Evolutionary conservation across 2,797 vertebrate species (phyloP).

Genomic region (Aselliscus stoliczkanus): DNA sequence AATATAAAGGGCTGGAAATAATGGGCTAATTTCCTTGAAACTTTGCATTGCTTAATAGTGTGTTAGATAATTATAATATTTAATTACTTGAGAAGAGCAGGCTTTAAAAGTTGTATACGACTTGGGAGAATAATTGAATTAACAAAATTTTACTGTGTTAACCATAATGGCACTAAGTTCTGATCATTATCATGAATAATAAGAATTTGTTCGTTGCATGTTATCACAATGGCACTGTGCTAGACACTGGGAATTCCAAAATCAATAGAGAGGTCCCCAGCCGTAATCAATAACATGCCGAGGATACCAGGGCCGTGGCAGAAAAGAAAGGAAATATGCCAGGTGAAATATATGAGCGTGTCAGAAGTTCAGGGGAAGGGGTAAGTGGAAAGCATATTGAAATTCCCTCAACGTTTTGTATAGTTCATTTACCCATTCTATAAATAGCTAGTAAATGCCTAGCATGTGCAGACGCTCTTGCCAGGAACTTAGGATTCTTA

Average conservation of each 20-base stretch:
- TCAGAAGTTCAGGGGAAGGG: neutral
- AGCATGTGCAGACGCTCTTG: neutral
- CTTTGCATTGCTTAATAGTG: conserved; percentile 9
- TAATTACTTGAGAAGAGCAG: conserved; percentile 48
- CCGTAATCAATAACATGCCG: neutral
- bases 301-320: neutral
- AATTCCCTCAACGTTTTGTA: neutral
- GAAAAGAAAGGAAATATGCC: neutral
- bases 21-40: conserved; percentile 38
- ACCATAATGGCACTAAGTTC: conserved; percentile 23
- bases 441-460: neutral
- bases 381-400: neutral
- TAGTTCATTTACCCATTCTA: neutral
- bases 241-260: neutral
- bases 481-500: neutral
- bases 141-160: conserved; percentile 37
- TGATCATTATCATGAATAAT: conserved; percentile 38
- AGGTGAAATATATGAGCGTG: neutral
- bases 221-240: neutral
- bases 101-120: conserved; percentile 49
- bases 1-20: conserved; percentile 55
- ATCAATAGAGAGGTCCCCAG: neutral
- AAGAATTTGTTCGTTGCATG: conserved; percentile 11
- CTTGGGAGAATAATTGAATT: conserved; percentile 54
- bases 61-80: conserved; percentile 56